Base-by-base conservation (phyloP, 2,113 vertebrate genomes). In the Salvelinus sp. region DNA sequence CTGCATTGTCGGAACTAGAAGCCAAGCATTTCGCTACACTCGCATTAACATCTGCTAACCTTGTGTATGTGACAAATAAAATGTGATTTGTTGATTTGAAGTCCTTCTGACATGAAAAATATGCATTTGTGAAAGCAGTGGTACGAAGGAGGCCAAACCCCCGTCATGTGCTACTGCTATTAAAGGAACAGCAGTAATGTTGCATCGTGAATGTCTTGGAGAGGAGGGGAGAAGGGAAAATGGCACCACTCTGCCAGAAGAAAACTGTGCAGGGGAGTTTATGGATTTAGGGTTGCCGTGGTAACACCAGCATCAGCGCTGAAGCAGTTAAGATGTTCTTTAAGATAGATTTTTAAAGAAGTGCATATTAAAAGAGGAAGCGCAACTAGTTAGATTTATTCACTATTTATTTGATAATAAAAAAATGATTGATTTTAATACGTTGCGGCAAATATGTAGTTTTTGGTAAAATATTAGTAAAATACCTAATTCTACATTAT, bases 281-380 rank as follows among this genome's bases (percentile, higher is more conserved):
- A 81, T 79, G 75, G 76, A 83, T 79, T 87, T 83, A 71, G 69
- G 76, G 85, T 87, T 87, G 80, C 85, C 73, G 25, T 83, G 76
- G 83, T 72, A 87, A 85, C 85, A 63, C 57, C 69, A 73, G 74
- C 60, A 84, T 84, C 79, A 74, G 69, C 18, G 23, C 76, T 23
- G 44, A 47, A 25, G 16, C 38, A 44, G 44, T 12, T 33, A 22
- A 72, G 70, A 68, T 72, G 71, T 70, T 79, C 77, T 85, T 85
- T 76, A 69, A 83, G 81, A 81, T 70, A 72, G 48, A 63, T 78
- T 74, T 44, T 74, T 76, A 67, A 72, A 75, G 77, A 69, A 79
- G 64, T 57, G 73, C 68, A 72, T 79, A 80, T 70, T 78, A 44
- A 44, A 44, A 10, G 30, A 83, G 33, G 67, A 69, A 25, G 69